These are phyloP conservation scores for Phocoena phocoena DNA, from an alignment of 2,113 vertebrate species.

Conservation along the genomic window DNA sequence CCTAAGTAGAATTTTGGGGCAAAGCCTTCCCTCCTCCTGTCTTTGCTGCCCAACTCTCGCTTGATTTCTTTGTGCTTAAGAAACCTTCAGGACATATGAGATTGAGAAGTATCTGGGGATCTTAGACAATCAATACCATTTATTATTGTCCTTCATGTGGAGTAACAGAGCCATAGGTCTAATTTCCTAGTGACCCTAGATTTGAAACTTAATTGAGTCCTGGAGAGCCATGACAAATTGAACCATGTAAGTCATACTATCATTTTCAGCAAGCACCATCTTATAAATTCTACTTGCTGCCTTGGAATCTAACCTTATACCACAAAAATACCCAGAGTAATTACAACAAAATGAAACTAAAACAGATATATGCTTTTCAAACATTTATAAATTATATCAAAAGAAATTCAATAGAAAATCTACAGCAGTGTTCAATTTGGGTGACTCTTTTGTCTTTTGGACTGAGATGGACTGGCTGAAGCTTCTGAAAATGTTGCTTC, in stretches of 20 bases:
- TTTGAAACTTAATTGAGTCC: conserved; percentile 32
- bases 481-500: background rate
- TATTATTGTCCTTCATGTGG: background rate
- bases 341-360: background rate
- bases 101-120: background rate
- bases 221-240: background rate
- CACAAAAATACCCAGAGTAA: background rate
- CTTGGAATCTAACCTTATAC: background rate
- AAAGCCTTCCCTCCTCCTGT: background rate
- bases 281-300: background rate
- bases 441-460: background rate
- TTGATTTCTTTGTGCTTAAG: background rate
- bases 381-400: background rate
- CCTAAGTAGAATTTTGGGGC: background rate
- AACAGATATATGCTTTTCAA: background rate
- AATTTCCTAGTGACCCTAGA: conserved; percentile 20
- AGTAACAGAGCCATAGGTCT: conserved; percentile 23
- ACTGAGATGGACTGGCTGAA: background rate
- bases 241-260: background rate
- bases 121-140: background rate
- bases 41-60: background rate
- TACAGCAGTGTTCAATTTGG: background rate
- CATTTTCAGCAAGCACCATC: background rate
- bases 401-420: conserved; percentile 15
- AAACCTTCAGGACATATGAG: background rate